Base-by-base conservation (phyloP, 2,888 invertebrate species). In the Eurytoma californica region DNA sequence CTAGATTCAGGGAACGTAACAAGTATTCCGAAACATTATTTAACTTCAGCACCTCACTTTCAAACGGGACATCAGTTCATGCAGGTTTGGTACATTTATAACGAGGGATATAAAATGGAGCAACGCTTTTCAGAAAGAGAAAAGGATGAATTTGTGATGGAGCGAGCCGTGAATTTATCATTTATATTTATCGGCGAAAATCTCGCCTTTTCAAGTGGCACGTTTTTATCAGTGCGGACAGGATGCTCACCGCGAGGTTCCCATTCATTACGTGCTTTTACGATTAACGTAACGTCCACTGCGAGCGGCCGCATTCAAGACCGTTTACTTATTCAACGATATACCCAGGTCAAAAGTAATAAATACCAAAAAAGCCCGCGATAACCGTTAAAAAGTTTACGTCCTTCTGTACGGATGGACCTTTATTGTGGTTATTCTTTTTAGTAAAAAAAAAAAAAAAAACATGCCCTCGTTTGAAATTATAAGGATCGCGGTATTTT, bases 331-430 rank as follows among this genome's bases (percentile, higher is more conserved):
- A 55, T 74, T 66, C 66, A 73, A 74, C 47, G 66, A 67, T 74
- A 67, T 74, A 67, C 3, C 3, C 14, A 58, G 55, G 16, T 57
- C 4, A 13, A 57, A 73, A 66, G 20, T 65, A 39, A 5, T 14
- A 57, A 30, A 30, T 30, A 30, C 30, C 57, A 47, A 7, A 24
- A 63, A 72, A 20, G 12, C 53, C 39, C 63, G 3, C 14, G 39
- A 73, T 73, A 73, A 57, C 57, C 24, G 57, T 4, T 65, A 47
- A 66, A 73, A 73, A 73, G 55, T 65, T 57, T 24, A 24, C 20
- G 57, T 18, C 20, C 16, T 57, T 18, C 18, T 57, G 9, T n/a
- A 57, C 18, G 57, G 30, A 30, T 4, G 57, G 20, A 57, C 12
- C 18, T 57, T 20, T 20, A 18, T 20, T 3, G 30, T 7, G 30